Conservation (phyloP, 2,888 invertebrate genomes). For the Scrobipalpa atriplicella region DNA sequence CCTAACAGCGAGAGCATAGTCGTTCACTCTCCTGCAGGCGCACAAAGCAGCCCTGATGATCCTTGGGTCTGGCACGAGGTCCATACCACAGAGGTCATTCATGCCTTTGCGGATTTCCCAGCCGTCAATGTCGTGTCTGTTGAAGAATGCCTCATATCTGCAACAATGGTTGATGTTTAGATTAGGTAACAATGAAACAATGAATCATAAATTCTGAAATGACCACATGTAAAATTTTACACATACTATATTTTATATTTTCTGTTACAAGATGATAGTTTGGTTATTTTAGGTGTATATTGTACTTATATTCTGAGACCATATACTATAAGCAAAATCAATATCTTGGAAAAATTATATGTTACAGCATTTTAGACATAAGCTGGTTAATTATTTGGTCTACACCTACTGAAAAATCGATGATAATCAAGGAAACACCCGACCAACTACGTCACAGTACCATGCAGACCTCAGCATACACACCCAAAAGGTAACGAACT, state of each 20-base stretch:
- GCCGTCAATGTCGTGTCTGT: constrained; percentile 93
- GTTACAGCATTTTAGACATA: too few relatives aligned
- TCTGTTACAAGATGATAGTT: too few relatives aligned
- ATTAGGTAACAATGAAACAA: constrained; percentile 5
- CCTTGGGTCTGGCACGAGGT: constrained; percentile 95
- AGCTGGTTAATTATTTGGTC: background rate
- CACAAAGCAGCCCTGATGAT: constrained; percentile 93
- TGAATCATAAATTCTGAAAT: background rate
- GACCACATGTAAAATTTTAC: too few relatives aligned
- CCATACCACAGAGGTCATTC: constrained; percentile 94
- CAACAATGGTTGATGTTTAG: constrained; percentile 38
- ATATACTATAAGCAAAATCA: too few relatives aligned
- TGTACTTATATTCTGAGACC: too few relatives aligned
- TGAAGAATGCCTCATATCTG: constrained; percentile 93
- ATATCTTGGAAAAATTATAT: too few relatives aligned
- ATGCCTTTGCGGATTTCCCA: constrained; percentile 97
- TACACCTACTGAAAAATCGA: background rate
- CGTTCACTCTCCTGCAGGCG: constrained; percentile 97
- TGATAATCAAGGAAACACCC: background rate
- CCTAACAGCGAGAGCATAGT: constrained; percentile 95
- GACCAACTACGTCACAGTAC: background rate
- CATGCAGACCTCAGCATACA: background rate
- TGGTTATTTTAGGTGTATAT: too few relatives aligned
- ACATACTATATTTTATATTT: too few relatives aligned
- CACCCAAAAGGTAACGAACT: background rate